Evolutionary conservation across 2,888 invertebrate genomes (phyloP).

Genomic region (Ceratothoa steindachneri): DNA sequence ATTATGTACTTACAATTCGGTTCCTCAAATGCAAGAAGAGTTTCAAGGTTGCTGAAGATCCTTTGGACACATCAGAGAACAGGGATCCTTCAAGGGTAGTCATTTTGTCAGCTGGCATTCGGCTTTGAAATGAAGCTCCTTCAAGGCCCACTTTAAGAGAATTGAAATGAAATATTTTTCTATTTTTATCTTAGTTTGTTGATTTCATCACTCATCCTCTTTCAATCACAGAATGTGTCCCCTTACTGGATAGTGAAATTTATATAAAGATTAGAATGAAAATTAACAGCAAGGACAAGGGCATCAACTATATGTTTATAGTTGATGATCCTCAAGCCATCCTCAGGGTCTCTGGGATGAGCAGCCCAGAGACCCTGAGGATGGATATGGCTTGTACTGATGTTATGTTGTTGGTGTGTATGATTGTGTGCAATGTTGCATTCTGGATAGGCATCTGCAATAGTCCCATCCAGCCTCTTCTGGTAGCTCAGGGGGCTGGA

Average conservation of each 20-base stretch:
- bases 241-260: too few relatives aligned
- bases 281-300: not conserved
- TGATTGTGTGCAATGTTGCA: too few relatives aligned
- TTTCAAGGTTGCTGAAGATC: constrained; percentile 74
- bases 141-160: constrained; percentile 62
- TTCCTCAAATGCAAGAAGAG: constrained; percentile 89
- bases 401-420: too few relatives aligned
- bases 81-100: constrained; percentile 88
- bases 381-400: too few relatives aligned
- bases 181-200: not conserved
- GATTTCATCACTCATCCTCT: not conserved
- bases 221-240: constrained; percentile 3
- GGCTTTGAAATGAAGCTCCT: constrained; percentile 88
- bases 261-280: too few relatives aligned
- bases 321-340: too few relatives aligned
- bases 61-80: constrained; percentile 84
- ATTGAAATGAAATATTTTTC: constrained; percentile 5
- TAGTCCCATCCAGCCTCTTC: too few relatives aligned
- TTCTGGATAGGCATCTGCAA: too few relatives aligned
- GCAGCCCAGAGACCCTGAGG: too few relatives aligned
- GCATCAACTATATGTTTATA: too few relatives aligned
- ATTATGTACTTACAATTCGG: constrained; percentile 60
- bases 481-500: too few relatives aligned
- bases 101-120: constrained; percentile 89
- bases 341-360: too few relatives aligned